Percentiles rank a stretch among this genome's conserved stretches.
Evolutionary conservation across 1,140 invertebrate genomes (phyloP).

Genomic region (Diploscapter pachys): DNA sequence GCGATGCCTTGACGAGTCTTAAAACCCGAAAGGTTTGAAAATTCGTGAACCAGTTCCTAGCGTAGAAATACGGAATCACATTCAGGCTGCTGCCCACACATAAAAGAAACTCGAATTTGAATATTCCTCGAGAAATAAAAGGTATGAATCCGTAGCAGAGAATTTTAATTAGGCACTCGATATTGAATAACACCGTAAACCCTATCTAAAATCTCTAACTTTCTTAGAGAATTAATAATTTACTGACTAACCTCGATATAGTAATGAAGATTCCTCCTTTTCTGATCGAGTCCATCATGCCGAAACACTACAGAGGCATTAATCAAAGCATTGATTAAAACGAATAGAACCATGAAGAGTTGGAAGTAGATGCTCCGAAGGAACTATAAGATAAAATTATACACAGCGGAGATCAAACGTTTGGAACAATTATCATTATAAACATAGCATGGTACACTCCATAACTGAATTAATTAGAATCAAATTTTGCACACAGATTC

Average conservation of each 20-base stretch:
- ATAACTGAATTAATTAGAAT: neutral
- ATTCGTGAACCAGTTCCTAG: constrained; percentile 82
- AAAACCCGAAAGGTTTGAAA: constrained; percentile 83
- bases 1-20: constrained; percentile 93
- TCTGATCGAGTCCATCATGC: constrained; percentile 76
- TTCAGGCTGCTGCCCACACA: constrained; percentile 75
- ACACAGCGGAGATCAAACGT: neutral
- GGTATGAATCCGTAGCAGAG: constrained; percentile 90
- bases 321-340: constrained; percentile 88
- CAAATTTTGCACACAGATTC: neutral
- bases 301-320: constrained; percentile 94
- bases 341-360: constrained; percentile 85
- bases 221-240: too few species aligned
- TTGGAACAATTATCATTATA: too few species aligned
- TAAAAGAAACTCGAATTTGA: constrained; percentile 93
- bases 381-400: neutral
- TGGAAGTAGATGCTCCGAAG: constrained; percentile 76
- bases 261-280: constrained; percentile 79
- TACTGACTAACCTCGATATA: constrained; percentile 74
- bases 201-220: neutral
- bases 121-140: constrained; percentile 91
- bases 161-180: constrained; percentile 94
- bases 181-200: constrained; percentile 87
- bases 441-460: neutral
- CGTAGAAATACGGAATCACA: constrained; percentile 83